Base-by-base conservation (phyloP, 2,113 vertebrate species). In the Periophthalmodon schlosseri region DNA sequence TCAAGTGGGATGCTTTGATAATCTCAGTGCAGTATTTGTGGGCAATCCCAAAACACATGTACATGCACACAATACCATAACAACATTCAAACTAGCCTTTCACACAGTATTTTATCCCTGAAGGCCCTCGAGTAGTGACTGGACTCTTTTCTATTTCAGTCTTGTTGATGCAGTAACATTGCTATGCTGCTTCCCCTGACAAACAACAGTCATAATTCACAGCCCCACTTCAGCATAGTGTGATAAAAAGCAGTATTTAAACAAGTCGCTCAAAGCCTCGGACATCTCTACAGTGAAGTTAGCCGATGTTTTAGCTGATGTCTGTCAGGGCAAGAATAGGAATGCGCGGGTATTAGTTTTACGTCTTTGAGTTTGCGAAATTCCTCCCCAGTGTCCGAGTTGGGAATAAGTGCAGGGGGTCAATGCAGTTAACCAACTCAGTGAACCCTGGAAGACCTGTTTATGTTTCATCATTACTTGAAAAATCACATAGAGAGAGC, bases 281-380 rank as follows among this genome's bases (percentile, higher is more conserved):
- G 69, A 50, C 68, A 57, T 67, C 78, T 82, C 58, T 54, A 65
- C 49, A 56, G 44, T 52, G 50, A 75, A 64, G 64, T 36, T 64
- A 16, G 76, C 46, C 58, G 84, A 78, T 68, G 74, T 78, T 81
- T 87, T 85, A 82, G 77, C n/a, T 7, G 20, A 56, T 56, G 52
- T 56, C 80, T 58, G 74, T 65, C 49, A 69, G 78, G 78, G 85
- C 78, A 86, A 80, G 79, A 84, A 86, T 88, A 82, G 72, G 79
- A 84, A 84, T 86, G 82, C 79, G 72, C 79, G 81, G 75, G 80
- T 83, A 85, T 79, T 28, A 28, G 28, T 28, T 86, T 88, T 84
- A 72, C 77, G 80, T 85, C 83, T 88, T 83, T 79, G 52, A 81
- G 85, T 79, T 85, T 87, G 90, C 88, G 88, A 91, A 88, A 91